phyloP scores from a whole-genome alignment of 30 jellyfish, hydroid and myxozoan species.

The Rhopilema esculentum region DNA sequence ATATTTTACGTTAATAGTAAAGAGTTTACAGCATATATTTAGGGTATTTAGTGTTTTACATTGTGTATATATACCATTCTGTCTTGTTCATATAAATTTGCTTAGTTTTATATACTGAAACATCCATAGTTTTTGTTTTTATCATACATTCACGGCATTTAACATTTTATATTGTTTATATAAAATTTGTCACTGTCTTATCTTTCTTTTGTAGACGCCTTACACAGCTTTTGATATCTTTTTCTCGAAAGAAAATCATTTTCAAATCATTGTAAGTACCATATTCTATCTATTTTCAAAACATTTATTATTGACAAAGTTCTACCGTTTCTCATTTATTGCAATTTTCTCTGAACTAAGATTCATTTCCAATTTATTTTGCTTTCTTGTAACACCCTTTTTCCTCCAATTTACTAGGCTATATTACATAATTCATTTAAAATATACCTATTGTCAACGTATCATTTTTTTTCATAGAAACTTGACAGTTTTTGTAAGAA shows the following conservation, averaged over 20 bases:
- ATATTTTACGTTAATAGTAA: too few species aligned
- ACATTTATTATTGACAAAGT: neutral
- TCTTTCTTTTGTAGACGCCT: neutral
- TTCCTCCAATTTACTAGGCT: neutral
- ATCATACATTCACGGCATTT: neutral
- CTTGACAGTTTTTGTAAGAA: neutral
- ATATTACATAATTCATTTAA: too few species aligned
- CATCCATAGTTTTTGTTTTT: too few species aligned
- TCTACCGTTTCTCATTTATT: neutral
- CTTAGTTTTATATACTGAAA: too few species aligned
- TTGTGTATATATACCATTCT: too few species aligned
- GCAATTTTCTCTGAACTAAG: neutral
- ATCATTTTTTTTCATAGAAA: neutral
- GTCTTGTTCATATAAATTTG: too few species aligned
- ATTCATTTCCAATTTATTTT: neutral
- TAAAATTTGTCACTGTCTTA: neutral
- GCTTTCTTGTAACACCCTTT: neutral
- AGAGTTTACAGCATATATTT: too few species aligned
- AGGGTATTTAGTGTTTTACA: too few species aligned
- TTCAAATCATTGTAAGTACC: neutral
- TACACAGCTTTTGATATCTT: neutral
- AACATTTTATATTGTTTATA: too few species aligned
- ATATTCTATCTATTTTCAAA: neutral
- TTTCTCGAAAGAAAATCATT: neutral
- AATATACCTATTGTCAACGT: neutral